phyloP scores from a whole-genome alignment of 2,888 invertebrate species.

The Orchesella flavescens region DNA sequence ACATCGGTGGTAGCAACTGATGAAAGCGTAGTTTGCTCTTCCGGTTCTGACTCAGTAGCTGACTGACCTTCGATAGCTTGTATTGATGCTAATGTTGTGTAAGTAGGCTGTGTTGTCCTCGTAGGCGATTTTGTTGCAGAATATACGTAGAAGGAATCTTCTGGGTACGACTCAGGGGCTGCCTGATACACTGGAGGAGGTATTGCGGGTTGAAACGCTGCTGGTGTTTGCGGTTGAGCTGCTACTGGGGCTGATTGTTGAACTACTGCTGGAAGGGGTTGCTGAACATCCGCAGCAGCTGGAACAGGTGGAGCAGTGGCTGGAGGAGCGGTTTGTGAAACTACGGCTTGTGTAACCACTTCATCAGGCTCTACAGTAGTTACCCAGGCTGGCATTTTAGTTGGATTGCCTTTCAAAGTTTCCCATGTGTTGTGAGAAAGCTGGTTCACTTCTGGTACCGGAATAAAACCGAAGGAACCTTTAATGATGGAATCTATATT shows the following conservation, averaged over 20 bases:
- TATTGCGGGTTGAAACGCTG: background rate
- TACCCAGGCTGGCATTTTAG: constrained; percentile 27
- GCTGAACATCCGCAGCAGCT: background rate
- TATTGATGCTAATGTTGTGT: constrained; percentile 27
- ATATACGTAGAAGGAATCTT: background rate
- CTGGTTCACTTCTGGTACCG: constrained; percentile 35
- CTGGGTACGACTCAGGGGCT: background rate
- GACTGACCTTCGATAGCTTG: constrained; percentile 15
- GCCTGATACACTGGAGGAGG: background rate
- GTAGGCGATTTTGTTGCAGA: constrained; percentile 14
- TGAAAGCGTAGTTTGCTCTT: background rate
- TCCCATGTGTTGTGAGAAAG: constrained; percentile 61
- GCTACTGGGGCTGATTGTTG: background rate
- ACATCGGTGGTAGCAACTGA: background rate
- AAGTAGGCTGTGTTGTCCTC: constrained; percentile 33
- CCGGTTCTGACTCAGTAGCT: constrained; percentile 25
- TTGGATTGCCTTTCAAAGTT: constrained; percentile 57
- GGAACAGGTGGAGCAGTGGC: background rate
- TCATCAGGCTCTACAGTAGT: background rate
- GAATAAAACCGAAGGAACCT: constrained; percentile 64
- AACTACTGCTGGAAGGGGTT: background rate
- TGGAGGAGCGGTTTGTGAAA: background rate
- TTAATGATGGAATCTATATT: constrained; percentile 60
- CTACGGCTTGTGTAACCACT: background rate
- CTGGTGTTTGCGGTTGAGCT: background rate